phyloP scores from a whole-genome alignment of 2,113 vertebrate species.

The Nerophis ophidion region DNA sequence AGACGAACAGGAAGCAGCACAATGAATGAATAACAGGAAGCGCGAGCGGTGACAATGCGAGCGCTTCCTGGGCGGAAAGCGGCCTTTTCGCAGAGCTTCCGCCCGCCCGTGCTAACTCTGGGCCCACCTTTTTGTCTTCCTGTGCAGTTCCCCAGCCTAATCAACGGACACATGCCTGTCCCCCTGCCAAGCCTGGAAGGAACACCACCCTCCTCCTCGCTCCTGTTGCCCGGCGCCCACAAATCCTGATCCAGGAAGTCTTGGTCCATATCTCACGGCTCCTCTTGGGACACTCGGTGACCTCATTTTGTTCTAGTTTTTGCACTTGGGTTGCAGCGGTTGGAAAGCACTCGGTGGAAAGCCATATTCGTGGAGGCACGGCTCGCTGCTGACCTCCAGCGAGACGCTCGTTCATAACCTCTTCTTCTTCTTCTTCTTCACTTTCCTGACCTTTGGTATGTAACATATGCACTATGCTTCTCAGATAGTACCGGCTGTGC shows the following conservation, averaged over 20 bases:
- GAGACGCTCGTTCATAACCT: constrained; percentile 9
- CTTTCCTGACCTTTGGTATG: constrained; percentile 68
- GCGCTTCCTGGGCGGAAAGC: constrained; percentile 68
- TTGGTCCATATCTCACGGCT: constrained; percentile 20
- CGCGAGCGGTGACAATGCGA: constrained; percentile 53
- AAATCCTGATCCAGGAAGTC: constrained; percentile 81
- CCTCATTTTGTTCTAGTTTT: constrained; percentile 44
- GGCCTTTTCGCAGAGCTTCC: constrained; percentile 38
- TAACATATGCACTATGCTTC: constrained; percentile 83
- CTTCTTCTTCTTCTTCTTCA: constrained; percentile 22
- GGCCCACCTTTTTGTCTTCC: constrained; percentile 50
- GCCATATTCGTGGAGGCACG: neutral
- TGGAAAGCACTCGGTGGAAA: constrained; percentile 59
- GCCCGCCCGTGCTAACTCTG: constrained; percentile 45
- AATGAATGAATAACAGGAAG: constrained; percentile 60
- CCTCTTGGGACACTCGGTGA: constrained; percentile 41
- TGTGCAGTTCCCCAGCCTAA: constrained; percentile 88
- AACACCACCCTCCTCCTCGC: constrained; percentile 84
- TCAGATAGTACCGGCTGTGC: constrained; percentile 91
- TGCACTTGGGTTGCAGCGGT: constrained; percentile 60
- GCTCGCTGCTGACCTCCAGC: constrained; percentile 25
- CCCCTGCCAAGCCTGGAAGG: constrained; percentile 86
- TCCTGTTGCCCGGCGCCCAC: constrained; percentile 82
- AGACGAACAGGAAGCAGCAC: constrained; percentile 55
- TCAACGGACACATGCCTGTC: constrained; percentile 88